These are phyloP conservation scores for Neolamprologus sp. DNA, from an alignment of 2,113 vertebrate genomes.

Conservation along the genomic window DNA sequence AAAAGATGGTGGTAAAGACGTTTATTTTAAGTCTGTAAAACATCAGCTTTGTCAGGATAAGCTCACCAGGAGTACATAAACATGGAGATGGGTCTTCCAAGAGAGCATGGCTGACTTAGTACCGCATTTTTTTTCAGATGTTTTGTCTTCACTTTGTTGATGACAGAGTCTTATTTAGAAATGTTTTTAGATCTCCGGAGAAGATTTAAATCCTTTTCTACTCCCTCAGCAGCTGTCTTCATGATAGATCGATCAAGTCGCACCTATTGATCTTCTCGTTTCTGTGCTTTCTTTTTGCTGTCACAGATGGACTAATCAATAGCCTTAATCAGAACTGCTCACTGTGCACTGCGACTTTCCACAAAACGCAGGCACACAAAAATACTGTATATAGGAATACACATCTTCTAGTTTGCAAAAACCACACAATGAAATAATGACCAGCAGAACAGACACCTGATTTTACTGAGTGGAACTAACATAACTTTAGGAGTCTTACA, in stretches of 20 bases:
- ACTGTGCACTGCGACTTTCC: background rate
- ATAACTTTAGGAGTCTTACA: background rate
- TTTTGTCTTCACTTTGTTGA: background rate
- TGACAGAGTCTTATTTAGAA: background rate
- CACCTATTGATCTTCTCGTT: constrained; percentile 21
- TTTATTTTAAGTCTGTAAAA: constrained; percentile 1
- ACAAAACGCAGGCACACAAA: background rate
- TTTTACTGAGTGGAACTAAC: background rate
- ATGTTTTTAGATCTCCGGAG: background rate
- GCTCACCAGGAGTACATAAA: background rate
- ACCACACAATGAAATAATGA: background rate
- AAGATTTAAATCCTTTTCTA: background rate
- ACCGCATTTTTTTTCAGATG: background rate
- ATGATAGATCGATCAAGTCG: constrained; percentile 1
- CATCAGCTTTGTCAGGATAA: background rate
- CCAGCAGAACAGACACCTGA: background rate
- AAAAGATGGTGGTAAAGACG: background rate
- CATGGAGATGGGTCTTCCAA: background rate
- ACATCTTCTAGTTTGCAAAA: background rate
- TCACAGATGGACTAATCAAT: constrained; percentile 41
- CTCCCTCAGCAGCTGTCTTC: background rate
- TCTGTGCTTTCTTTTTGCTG: background rate
- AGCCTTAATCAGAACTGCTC: background rate
- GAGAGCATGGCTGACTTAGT: background rate
- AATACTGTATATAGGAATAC: background rate